Base-by-base conservation (phyloP, 1,140 invertebrate genomes). In the Eriosoma lanigerum region DNA sequence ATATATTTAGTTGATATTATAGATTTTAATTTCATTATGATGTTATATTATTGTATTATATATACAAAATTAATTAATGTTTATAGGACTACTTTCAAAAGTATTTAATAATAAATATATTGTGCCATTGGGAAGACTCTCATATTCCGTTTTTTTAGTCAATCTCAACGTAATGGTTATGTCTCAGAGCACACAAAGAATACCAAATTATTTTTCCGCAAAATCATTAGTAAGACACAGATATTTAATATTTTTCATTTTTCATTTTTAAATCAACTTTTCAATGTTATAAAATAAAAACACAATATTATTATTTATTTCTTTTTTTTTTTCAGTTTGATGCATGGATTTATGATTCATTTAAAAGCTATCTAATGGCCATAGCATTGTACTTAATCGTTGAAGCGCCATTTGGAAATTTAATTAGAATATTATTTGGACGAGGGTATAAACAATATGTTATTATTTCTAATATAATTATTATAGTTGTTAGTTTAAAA, bases 61-160 rank as follows among this genome's bases (percentile, higher is more conserved):
- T n/a, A n/a, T n/a, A n/a, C n/a, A n/a, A n/a, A n/a, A n/a, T n/a
- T n/a, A n/a, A n/a, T n/a, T 24, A 9, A 58, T 29, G 19, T 0
- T 52, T 29, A 17, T 9, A 73, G 72, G 72, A 15, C n/a, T 56
- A 24, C 6, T 56, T 0, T 13, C n/a, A 38, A 44, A 58, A 38
- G 4, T 58, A 24, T 1, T 44, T 0, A 44, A 8, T 24, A 76
- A 76, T 44, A 54, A 32, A 54, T 44, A 58, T 8, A 38, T 58
- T 17, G 72, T 76, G 4, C 12, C 32, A 21, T 46, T 76, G 52
- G 72, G 72, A 1, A 54, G 54, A 21, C 52, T 76, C 8, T 58
- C 72, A 1, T 76, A 76, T 17, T 21, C 26, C 24, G 54, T 76
- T 24, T 76, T 38, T 13, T 58, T 76, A 17, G 72, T 76, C 2